These are phyloP conservation scores for Chinchilla lanigera DNA, from an alignment of 2,113 vertebrate species.

Conservation along the genomic window DNA sequence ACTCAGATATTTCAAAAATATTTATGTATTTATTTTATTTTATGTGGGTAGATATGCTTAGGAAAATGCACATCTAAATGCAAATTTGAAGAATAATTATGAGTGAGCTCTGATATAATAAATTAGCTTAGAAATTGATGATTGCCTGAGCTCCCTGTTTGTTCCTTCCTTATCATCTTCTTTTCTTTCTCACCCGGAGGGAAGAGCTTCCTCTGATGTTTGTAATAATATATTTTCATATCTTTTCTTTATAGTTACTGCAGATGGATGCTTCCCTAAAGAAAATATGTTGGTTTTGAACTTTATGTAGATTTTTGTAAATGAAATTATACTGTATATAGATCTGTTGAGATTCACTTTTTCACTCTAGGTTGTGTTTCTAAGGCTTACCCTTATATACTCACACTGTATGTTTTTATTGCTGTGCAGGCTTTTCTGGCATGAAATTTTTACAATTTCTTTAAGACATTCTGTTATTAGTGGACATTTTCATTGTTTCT, in stretches of 20 bases:
- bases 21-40: constrained; percentile 15
- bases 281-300: constrained; percentile 48
- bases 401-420: neutral
- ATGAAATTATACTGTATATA: constrained; percentile 22
- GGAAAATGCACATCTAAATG: neutral
- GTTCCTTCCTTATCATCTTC: neutral
- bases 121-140: neutral
- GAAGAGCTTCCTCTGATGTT: neutral
- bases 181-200: neutral
- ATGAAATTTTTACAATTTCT: neutral
- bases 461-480: neutral
- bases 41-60: neutral
- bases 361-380: neutral
- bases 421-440: neutral
- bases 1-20: neutral
- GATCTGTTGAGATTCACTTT: constrained; percentile 32
- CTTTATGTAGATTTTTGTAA: constrained; percentile 52
- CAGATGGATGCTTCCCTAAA: constrained; percentile 31
- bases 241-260: constrained; percentile 19
- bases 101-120: neutral
- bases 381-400: neutral
- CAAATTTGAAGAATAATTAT: neutral
- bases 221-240: constrained; percentile 22
- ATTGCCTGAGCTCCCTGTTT: neutral
- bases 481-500: neutral